Conservation (phyloP, 2,113 vertebrate species). For the Illadopsis cleaveri region DNA sequence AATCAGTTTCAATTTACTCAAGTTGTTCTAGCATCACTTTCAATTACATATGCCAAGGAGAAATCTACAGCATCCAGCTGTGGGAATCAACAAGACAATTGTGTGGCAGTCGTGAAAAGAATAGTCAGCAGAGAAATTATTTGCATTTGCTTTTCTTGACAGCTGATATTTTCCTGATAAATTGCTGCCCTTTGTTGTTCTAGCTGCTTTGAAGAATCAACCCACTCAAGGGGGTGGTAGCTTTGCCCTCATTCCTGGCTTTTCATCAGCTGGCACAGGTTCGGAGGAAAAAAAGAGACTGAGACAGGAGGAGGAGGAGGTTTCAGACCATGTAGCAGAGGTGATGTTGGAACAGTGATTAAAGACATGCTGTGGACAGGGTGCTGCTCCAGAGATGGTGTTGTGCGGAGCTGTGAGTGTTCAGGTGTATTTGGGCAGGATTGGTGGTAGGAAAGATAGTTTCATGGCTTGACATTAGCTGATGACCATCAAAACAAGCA, state of each 20-base stretch:
- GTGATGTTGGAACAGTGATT: neutral
- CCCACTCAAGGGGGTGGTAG: conserved; percentile 25
- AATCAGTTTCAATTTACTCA: conserved; percentile 41
- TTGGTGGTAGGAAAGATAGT: neutral
- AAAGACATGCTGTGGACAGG: neutral
- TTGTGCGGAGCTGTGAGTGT: neutral
- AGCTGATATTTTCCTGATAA: conserved; percentile 66
- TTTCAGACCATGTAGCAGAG: neutral
- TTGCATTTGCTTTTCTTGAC: conserved; percentile 57
- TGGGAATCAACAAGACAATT: conserved; percentile 60
- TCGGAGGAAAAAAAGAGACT: neutral
- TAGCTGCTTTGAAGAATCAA: conserved; percentile 33
- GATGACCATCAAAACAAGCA: neutral
- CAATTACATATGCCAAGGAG: conserved; percentile 35
- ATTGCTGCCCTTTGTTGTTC: conserved; percentile 65
- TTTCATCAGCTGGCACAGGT: neutral
- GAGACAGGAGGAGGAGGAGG: neutral
- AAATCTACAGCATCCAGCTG: conserved; percentile 61
- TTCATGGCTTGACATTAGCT: neutral
- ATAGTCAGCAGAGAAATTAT: conserved; percentile 32
- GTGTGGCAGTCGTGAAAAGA: conserved; percentile 24
- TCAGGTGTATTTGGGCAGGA: neutral
- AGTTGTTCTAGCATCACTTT: conserved; percentile 42
- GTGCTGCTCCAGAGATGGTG: rapidly evolving
- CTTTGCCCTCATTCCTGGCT: neutral